Percentiles rank a stretch among this genome's conserved stretches.
Evolutionary conservation across 2,797 vertebrate genomes (phyloP).

Genomic region (Fratercula arctica): DNA sequence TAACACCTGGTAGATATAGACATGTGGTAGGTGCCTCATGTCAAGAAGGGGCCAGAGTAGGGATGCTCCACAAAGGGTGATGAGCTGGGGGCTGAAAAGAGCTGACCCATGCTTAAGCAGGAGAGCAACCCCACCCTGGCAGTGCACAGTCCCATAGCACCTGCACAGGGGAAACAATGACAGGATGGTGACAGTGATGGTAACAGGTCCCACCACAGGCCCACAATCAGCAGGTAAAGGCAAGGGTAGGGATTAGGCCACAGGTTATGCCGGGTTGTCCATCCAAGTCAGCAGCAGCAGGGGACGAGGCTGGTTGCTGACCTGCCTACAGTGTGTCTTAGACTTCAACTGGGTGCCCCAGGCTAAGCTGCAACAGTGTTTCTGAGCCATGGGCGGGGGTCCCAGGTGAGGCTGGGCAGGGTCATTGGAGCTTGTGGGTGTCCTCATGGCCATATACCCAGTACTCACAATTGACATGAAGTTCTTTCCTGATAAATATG

Average conservation of each 20-base stretch:
- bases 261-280: background rate
- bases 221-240: background rate
- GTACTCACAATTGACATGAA: background rate
- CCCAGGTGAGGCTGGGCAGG: background rate
- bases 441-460: background rate
- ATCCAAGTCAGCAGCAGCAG: background rate
- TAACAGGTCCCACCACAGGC: background rate
- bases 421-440: accelerated
- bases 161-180: background rate
- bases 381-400: background rate
- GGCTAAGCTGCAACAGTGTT: background rate
- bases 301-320: background rate
- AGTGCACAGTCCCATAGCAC: background rate
- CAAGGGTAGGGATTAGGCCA: background rate
- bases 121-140: accelerated
- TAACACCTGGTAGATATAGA: background rate
- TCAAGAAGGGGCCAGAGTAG: background rate
- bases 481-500: background rate
- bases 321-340: background rate
- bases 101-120: background rate
- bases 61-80: background rate
- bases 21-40: background rate
- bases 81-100: background rate
- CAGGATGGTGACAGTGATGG: background rate
- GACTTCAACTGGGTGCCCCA: background rate